These are phyloP conservation scores for Drosophila repletoides DNA, from an alignment of 1,140 invertebrate species.

Conservation along the genomic window DNA sequence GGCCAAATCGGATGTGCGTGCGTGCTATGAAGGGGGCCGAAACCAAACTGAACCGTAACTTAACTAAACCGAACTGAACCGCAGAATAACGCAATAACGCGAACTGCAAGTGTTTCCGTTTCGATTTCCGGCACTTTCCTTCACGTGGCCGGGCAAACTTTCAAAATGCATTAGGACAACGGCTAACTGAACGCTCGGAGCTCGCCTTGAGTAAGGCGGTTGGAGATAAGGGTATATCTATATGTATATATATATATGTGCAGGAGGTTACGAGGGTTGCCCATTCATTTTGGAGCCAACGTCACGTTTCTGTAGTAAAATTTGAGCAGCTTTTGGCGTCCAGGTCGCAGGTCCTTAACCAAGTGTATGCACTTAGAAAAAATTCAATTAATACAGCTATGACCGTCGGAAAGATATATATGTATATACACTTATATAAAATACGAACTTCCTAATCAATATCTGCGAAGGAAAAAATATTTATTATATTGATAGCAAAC, in stretches of 20 bases:
- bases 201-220: background rate
- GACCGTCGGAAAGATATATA: too few species aligned
- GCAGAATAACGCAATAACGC: slow-evolving; percentile 65
- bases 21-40: background rate
- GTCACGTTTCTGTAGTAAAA: slow-evolving; percentile 70
- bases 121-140: slow-evolving; percentile 69
- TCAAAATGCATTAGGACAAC: slow-evolving; percentile 63
- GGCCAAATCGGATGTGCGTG: slow-evolving; percentile 55
- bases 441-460: too few species aligned
- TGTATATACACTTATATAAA: too few species aligned
- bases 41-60: slow-evolving; percentile 49
- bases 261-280: too few species aligned
- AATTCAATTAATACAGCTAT: too few species aligned
- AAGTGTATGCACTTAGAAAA: too few species aligned
- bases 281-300: slow-evolving; percentile 35
- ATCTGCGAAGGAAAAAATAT: too few species aligned
- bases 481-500: too few species aligned
- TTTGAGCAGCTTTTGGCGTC: slow-evolving; percentile 21
- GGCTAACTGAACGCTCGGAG: background rate
- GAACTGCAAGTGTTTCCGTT: slow-evolving; percentile 76
- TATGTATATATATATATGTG: too few species aligned
- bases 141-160: slow-evolving; percentile 61
- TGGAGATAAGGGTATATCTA: background rate
- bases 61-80: slow-evolving; percentile 37
- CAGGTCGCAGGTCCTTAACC: too few species aligned